A percentile compares a stretch with the other conserved stretches of the same genome.
These are phyloP conservation scores for Hormiphora californensis DNA, from an alignment of 37 sponge, comb jelly and placozoan species.

Conservation along the genomic window DNA sequence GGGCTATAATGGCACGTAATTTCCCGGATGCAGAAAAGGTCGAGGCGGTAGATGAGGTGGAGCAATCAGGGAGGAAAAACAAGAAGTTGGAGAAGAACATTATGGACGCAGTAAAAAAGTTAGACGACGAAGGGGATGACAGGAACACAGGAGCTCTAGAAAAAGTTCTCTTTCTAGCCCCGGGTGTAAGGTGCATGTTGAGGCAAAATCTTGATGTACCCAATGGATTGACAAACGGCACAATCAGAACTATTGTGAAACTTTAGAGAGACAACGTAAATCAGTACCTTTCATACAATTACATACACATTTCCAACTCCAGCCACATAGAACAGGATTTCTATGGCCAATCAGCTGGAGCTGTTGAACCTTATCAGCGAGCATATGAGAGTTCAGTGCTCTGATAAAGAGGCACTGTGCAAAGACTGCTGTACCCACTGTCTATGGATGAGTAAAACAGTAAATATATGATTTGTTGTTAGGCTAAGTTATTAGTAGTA, in stretches of 20 bases:
- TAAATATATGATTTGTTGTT: too few species aligned
- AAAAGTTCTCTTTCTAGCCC: slow-evolving; percentile 54
- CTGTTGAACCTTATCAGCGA: too few species aligned
- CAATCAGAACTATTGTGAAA: slow-evolving; percentile 57
- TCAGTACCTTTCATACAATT: too few species aligned
- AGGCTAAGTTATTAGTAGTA: too few species aligned
- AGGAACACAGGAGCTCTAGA: slow-evolving; percentile 69
- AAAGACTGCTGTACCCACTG: too few species aligned
- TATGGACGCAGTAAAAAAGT: slow-evolving; percentile 47
- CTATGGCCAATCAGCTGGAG: too few species aligned
- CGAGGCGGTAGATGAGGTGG: slow-evolving; percentile 59
- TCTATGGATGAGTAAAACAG: too few species aligned
- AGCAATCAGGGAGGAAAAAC: too few species aligned
- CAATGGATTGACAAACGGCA: slow-evolving; percentile 61
- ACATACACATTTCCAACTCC: too few species aligned
- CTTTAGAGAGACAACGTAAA: neutral
- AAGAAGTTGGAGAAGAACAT: neutral
- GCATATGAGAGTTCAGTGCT: too few species aligned
- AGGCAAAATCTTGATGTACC: slow-evolving; percentile 60
- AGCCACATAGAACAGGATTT: too few species aligned
- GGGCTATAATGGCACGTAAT: slow-evolving; percentile 24
- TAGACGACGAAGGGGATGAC: slow-evolving; percentile 63
- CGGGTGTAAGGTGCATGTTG: slow-evolving; percentile 67
- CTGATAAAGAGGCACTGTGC: too few species aligned
- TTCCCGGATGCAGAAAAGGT: neutral